Conservation (phyloP, 1,140 invertebrate genomes). For the Agrypnia vestita region DNA sequence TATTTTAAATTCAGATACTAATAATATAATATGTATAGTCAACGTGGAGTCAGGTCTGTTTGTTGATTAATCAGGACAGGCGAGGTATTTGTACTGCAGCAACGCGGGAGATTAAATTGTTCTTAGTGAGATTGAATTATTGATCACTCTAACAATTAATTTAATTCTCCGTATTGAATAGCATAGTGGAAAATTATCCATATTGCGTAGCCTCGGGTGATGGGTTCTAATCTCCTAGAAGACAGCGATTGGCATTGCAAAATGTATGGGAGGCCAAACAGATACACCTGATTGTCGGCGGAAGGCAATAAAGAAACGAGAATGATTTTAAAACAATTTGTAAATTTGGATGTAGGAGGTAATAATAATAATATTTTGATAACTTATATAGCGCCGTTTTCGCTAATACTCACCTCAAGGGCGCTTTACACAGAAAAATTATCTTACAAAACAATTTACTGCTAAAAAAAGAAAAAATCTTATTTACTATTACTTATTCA, state of each 20-base stretch:
- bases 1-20: too few species aligned
- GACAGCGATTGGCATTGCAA: constrained; percentile 43
- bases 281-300: constrained; percentile 21
- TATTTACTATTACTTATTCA: too few species aligned
- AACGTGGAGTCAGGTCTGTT: too few species aligned
- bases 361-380: too few species aligned
- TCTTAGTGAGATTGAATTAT: constrained; percentile 43
- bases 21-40: too few species aligned
- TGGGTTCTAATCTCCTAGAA: constrained; percentile 40
- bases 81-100: not conserved
- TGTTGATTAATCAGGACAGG: not conserved
- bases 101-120: constrained; percentile 27
- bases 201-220: constrained; percentile 33
- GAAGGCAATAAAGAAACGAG: not conserved
- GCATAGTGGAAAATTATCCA: constrained; percentile 37
- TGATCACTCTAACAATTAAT: constrained; percentile 45
- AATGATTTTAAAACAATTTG: constrained; percentile 1
- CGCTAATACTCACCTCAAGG: too few species aligned
- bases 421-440: too few species aligned
- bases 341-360: too few species aligned
- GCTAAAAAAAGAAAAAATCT: too few species aligned
- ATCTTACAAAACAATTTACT: too few species aligned
- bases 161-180: constrained; percentile 39
- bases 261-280: constrained; percentile 36
- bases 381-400: too few species aligned